A percentile compares a stretch with the other conserved stretches of the same genome.
Conservation (phyloP, 2,113 vertebrate species). For the Haemorhous mexicanus region DNA sequence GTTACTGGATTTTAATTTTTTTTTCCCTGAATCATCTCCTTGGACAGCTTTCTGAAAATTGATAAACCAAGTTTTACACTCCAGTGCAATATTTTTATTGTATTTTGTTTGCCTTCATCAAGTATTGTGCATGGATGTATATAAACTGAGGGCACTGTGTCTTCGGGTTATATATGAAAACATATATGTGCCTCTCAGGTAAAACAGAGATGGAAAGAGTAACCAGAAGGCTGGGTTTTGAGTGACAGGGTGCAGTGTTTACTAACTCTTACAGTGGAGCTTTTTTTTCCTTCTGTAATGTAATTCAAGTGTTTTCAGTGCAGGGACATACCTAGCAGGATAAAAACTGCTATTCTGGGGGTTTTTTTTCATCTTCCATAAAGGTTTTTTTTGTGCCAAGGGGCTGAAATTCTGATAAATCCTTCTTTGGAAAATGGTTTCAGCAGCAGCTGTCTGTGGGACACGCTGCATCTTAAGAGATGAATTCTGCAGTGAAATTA, state of each 20-base stretch:
- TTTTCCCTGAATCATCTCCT: neutral
- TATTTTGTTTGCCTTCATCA: neutral
- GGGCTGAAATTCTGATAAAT: neutral
- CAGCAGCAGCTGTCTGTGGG: neutral
- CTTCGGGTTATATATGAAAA: neutral
- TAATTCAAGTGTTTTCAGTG: neutral
- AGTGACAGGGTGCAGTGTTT: neutral
- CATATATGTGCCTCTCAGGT: rapidly evolving
- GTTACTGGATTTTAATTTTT: neutral
- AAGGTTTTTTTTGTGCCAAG: neutral
- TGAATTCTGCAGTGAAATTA: neutral
- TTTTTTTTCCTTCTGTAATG: neutral
- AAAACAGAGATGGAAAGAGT: neutral
- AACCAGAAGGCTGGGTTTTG: neutral
- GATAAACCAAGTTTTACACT: neutral
- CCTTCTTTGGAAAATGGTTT: neutral
- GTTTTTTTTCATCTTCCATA: neutral
- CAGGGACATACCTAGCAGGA: neutral
- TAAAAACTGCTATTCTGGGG: rapidly evolving
- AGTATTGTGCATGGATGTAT: neutral
- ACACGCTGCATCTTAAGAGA: neutral
- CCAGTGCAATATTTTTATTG: neutral
- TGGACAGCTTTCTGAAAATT: neutral
- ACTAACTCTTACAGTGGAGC: too few relatives aligned
- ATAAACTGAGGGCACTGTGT: neutral